Percentiles rank a stretch among this genome's conserved stretches.
Conservation (phyloP, 2,797 vertebrate species). For the Rhinella marina region DNA sequence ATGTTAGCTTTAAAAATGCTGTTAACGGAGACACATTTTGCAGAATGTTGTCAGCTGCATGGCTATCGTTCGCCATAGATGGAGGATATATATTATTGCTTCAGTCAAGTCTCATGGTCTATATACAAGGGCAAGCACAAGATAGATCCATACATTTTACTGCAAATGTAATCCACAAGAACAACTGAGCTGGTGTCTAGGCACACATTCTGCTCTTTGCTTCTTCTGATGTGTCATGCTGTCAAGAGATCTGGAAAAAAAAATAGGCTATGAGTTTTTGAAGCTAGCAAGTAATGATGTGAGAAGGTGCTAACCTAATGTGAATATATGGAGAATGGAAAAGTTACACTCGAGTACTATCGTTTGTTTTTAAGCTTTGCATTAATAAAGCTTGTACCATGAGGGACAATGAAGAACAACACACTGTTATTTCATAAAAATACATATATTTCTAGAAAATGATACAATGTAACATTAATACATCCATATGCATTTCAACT, state of each 20-base stretch:
- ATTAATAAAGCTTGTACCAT: background rate
- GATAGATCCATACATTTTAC: slow-evolving; percentile 97
- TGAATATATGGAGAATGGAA: slow-evolving; percentile 75
- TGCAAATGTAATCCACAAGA: slow-evolving; percentile 96
- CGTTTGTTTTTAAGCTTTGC: slow-evolving; percentile 69
- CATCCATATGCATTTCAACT: background rate
- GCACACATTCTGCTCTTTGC: slow-evolving; percentile 92
- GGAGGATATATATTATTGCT: slow-evolving; percentile 95
- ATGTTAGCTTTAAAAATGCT: slow-evolving; percentile 99
- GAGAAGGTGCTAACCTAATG: slow-evolving; percentile 73
- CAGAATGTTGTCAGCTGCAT: slow-evolving; percentile 99
- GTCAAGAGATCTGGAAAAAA: slow-evolving; percentile 90
- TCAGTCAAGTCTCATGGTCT: slow-evolving; percentile 99
- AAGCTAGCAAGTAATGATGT: slow-evolving; percentile 77
- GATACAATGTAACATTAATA: slow-evolving; percentile 6
- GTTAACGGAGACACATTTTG: slow-evolving; percentile 99
- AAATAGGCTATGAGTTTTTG: slow-evolving; percentile 78
- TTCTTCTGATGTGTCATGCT: slow-evolving; percentile 90
- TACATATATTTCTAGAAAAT: background rate
- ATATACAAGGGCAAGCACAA: slow-evolving; percentile 86
- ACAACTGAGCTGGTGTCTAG: slow-evolving; percentile 80
- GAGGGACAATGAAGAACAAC: slow-evolving; percentile 61
- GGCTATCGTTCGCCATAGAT: slow-evolving; percentile 99
- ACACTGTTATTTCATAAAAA: background rate
- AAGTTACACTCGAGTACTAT: slow-evolving; percentile 75